Evolutionary conservation across 2,888 invertebrate species (phyloP).

Genomic region (Agriopis marginaria): DNA sequence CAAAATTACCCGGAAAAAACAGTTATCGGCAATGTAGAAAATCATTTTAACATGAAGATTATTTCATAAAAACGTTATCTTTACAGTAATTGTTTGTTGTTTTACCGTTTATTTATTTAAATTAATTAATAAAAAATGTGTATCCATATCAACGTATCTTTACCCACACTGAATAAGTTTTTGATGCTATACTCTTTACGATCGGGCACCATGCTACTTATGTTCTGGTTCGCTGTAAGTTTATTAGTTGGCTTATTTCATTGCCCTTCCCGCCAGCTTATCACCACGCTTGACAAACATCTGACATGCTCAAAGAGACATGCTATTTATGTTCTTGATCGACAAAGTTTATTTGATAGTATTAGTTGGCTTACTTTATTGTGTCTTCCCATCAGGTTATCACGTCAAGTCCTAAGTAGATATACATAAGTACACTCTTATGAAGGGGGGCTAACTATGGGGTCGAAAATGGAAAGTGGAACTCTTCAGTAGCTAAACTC

Average conservation of each 20-base stretch:
- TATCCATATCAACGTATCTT: constrained; percentile 44
- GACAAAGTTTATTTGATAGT: too few species aligned
- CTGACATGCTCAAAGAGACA: too few species aligned
- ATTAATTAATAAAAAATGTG: constrained; percentile 13
- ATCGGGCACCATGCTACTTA: constrained; percentile 51
- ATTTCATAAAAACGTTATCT: not conserved
- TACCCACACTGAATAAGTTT: constrained; percentile 59
- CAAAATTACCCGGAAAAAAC: not conserved
- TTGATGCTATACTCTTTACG: constrained; percentile 58
- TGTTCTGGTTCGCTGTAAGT: constrained; percentile 61
- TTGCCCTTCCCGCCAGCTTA: not conserved
- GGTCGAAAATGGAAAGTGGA: too few species aligned
- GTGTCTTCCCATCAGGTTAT: too few species aligned
- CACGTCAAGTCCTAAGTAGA: too few species aligned
- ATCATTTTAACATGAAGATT: not conserved
- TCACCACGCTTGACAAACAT: too few species aligned
- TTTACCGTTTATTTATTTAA: not conserved
- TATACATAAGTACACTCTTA: too few species aligned
- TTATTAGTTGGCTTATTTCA: constrained; percentile 5
- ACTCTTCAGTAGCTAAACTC: too few species aligned
- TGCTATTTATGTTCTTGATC: too few species aligned
- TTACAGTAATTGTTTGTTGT: not conserved
- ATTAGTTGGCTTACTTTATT: too few species aligned
- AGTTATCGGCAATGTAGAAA: not conserved
- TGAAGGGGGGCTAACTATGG: too few species aligned